phyloP scores from a whole-genome alignment of 2,797 vertebrate species.

The Ibycter americanus region DNA sequence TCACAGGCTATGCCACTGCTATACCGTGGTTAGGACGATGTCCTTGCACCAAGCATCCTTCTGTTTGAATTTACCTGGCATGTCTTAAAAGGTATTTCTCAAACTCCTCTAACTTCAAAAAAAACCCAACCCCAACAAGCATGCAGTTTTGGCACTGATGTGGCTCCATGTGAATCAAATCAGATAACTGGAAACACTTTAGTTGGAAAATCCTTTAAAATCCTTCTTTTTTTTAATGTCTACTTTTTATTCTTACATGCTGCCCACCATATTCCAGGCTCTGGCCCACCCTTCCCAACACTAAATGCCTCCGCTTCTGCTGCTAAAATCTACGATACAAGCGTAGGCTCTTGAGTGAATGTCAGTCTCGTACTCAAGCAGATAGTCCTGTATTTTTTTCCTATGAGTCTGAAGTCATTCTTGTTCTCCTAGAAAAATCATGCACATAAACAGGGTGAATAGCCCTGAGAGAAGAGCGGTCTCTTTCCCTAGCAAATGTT shows the following conservation, averaged over 20 bases:
- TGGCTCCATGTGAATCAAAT: constrained; percentile 45
- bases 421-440: constrained; percentile 62
- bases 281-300: neutral
- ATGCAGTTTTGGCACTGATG: constrained; percentile 14
- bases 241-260: neutral
- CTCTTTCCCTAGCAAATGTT: constrained; percentile 63
- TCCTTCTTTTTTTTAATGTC: neutral
- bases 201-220: constrained; percentile 45
- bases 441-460: constrained; percentile 59
- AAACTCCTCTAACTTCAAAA: neutral
- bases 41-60: neutral
- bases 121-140: neutral
- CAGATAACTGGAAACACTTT: constrained; percentile 56
- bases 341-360: neutral
- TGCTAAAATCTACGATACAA: neutral
- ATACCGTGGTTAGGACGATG: neutral
- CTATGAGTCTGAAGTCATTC: constrained; percentile 54
- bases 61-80: constrained; percentile 32
- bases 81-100: constrained; percentile 12
- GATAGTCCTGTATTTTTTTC: neutral
- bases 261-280: neutral
- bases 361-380: constrained; percentile 1
- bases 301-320: neutral
- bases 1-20: neutral
- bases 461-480: constrained; percentile 38